Conservation (phyloP, 2,888 invertebrate species). For the Melinaea marsaeus region DNA sequence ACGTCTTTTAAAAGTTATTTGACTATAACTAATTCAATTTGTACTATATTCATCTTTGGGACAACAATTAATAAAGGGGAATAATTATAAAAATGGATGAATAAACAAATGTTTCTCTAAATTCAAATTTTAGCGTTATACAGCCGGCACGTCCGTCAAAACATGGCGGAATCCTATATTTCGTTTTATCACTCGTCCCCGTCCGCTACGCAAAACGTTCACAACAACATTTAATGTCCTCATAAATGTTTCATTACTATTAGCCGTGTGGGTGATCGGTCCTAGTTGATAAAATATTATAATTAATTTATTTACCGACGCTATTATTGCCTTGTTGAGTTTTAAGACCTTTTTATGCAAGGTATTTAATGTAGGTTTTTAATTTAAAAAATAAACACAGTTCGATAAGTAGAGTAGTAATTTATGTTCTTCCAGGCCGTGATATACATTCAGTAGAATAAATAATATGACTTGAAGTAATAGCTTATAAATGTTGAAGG, state of each 20-base stretch:
- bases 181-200: conserved; percentile 53
- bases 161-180: conserved; percentile 48
- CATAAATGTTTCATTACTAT: conserved; percentile 51
- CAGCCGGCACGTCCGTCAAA: conserved; percentile 49
- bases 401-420: too few species aligned
- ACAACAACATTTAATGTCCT: conserved; percentile 42
- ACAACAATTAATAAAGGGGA: too few species aligned
- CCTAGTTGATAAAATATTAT: conserved; percentile 5
- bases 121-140: conserved; percentile 24
- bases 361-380: not conserved
- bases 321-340: not conserved
- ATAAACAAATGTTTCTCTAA: too few species aligned
- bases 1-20: too few species aligned
- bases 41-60: too few species aligned
- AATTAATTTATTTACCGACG: conserved; percentile 7
- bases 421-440: too few species aligned
- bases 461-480: too few species aligned
- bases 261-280: conserved; percentile 22
- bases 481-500: too few species aligned
- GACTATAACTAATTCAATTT: too few species aligned
- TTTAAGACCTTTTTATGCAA: not conserved
- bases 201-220: conserved; percentile 47
- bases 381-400: too few species aligned
- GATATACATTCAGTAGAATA: too few species aligned
- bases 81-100: too few species aligned